A percentile compares a stretch with the other conserved stretches of the same genome.
phyloP scores from a whole-genome alignment of 2,888 invertebrate genomes.

The Cantharis nigra region DNA sequence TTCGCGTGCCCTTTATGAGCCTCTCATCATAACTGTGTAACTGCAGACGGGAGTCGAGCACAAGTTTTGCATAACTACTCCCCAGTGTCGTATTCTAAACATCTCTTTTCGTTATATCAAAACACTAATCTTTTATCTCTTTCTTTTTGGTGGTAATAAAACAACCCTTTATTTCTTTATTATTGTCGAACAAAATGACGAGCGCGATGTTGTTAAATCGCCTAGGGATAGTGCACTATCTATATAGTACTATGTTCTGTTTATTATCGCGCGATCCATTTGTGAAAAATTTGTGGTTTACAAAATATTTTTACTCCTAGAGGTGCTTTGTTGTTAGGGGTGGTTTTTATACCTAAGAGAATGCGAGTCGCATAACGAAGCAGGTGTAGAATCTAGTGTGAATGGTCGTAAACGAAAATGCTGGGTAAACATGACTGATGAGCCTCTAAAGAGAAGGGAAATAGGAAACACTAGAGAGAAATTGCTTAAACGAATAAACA shows the following conservation, averaged over 20 bases:
- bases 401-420: background rate
- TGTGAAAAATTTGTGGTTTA: background rate
- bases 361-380: background rate
- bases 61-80: constrained; percentile 57
- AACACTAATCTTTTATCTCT: constrained; percentile 41
- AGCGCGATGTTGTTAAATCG: constrained; percentile 39
- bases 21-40: constrained; percentile 51
- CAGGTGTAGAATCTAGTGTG: background rate
- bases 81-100: constrained; percentile 50
- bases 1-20: constrained; percentile 47
- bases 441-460: background rate
- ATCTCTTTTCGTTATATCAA: constrained; percentile 40
- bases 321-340: background rate
- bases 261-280: constrained; percentile 28
- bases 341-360: background rate
- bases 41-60: constrained; percentile 46
- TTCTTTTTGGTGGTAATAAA: constrained; percentile 31
- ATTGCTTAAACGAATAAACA: background rate
- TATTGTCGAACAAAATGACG: constrained; percentile 41
- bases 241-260: constrained; percentile 34
- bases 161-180: constrained; percentile 45
- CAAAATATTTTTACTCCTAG: background rate
- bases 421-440: background rate
- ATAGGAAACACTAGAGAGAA: background rate
- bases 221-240: constrained; percentile 33